Evolutionary conservation across 2,888 invertebrate genomes (phyloP).

Genomic region (Polyommatus icarus): DNA sequence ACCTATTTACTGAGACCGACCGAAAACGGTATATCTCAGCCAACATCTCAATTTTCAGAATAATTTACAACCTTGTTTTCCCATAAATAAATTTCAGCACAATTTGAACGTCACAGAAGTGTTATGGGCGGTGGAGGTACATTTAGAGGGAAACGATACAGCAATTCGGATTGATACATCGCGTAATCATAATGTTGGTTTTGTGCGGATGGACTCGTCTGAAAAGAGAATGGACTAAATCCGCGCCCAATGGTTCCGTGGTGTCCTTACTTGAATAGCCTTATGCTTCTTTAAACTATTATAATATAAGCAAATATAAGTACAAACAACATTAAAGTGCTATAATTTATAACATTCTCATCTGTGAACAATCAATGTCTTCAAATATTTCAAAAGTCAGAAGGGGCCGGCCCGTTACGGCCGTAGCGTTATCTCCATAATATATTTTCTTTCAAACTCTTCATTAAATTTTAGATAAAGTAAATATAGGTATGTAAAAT

Average conservation of each 20-base stretch:
- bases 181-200: not conserved
- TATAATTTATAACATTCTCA: no score
- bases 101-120: slow-evolving; percentile 38
- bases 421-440: no score
- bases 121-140: slow-evolving; percentile 25
- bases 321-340: no score
- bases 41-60: slow-evolving; percentile 8
- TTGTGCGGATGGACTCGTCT: not conserved
- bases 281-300: no score
- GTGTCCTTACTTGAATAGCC: not conserved
- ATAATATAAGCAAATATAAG: no score
- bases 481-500: no score
- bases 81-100: slow-evolving; percentile 37
- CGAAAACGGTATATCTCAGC: no score
- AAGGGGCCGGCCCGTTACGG: no score
- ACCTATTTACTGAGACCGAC: not conserved
- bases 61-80: slow-evolving; percentile 3
- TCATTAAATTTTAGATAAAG: no score
- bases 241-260: not conserved
- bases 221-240: not conserved
- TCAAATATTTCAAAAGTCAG: no score
- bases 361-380: no score
- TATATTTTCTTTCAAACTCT: no score
- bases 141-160: slow-evolving; percentile 17
- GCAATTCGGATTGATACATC: slow-evolving; percentile 20